Conservation (phyloP, 2,888 invertebrate genomes). For the Andrena bucephala region DNA sequence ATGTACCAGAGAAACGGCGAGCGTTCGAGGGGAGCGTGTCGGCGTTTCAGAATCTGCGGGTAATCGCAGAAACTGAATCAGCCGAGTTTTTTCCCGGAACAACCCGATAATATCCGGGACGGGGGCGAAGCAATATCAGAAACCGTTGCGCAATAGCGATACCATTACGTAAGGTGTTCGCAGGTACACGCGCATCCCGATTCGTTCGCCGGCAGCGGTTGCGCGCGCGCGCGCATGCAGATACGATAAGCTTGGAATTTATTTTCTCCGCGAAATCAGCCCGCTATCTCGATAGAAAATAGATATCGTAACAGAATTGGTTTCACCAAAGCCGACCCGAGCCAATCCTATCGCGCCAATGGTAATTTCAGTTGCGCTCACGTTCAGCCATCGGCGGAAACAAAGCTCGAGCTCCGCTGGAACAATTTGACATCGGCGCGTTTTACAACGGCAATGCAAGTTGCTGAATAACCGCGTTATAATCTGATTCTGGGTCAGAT, state of each 20-base stretch:
- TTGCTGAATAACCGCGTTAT: neutral
- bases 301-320: constrained; percentile 46
- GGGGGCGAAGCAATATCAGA: constrained; percentile 54
- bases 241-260: constrained; percentile 61
- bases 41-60: neutral
- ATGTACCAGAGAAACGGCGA: neutral
- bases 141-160: constrained; percentile 50
- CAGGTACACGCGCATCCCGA: constrained; percentile 53
- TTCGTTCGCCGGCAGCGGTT: constrained; percentile 46
- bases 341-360: constrained; percentile 7
- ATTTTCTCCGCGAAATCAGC: constrained; percentile 58
- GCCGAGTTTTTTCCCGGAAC: constrained; percentile 11
- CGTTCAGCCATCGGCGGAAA: neutral
- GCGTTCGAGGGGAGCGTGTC: too few species aligned
- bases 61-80: neutral
- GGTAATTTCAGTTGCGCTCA: constrained; percentile 37
- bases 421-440: neutral
- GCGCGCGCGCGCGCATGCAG: constrained; percentile 33
- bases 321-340: constrained; percentile 25
- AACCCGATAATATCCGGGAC: constrained; percentile 14
- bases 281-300: constrained; percentile 55
- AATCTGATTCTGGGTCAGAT: neutral
- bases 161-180: constrained; percentile 64
- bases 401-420: neutral
- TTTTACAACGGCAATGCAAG: neutral